These are phyloP conservation scores for Palaemon carinicauda DNA, from an alignment of 1,140 invertebrate genomes.

Conservation along the genomic window DNA sequence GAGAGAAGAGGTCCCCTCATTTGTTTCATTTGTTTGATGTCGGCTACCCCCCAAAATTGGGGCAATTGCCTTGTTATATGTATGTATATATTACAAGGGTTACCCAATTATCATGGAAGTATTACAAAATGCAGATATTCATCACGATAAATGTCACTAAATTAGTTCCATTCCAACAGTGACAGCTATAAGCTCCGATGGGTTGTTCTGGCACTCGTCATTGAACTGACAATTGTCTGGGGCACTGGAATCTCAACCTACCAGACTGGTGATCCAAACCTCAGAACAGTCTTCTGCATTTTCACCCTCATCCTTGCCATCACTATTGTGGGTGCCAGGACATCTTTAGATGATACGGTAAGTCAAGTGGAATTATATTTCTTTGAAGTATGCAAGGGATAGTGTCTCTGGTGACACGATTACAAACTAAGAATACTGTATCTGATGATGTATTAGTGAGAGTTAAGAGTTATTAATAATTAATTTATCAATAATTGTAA, in stretches of 20 bases:
- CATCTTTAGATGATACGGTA: conserved; percentile 54
- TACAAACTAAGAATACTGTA: not conserved
- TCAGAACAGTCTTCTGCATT: conserved; percentile 6
- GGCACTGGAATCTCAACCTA: not conserved
- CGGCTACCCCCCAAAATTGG: too few relatives aligned
- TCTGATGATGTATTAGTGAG: not conserved
- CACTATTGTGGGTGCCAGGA: conserved; percentile 49
- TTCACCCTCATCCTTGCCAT: conserved; percentile 49
- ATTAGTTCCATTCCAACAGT: not conserved
- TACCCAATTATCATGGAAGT: not conserved
- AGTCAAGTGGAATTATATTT: not conserved
- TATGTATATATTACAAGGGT: too few relatives aligned
- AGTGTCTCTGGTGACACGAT: too few relatives aligned
- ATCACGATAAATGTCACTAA: not conserved
- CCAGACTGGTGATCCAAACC: not conserved
- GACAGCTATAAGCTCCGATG: conserved; percentile 41
- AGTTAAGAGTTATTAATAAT: too few relatives aligned
- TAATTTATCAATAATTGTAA: too few relatives aligned
- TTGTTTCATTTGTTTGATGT: too few relatives aligned
- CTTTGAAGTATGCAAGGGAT: not conserved
- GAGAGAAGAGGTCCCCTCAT: too few relatives aligned
- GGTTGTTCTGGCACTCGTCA: conserved; percentile 30
- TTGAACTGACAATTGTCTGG: conserved; percentile 28
- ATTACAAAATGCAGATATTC: not conserved
- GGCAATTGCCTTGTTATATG: too few relatives aligned